These are phyloP conservation scores for Tyrannus savana DNA, from an alignment of 2,113 vertebrate genomes.

Conservation along the genomic window DNA sequence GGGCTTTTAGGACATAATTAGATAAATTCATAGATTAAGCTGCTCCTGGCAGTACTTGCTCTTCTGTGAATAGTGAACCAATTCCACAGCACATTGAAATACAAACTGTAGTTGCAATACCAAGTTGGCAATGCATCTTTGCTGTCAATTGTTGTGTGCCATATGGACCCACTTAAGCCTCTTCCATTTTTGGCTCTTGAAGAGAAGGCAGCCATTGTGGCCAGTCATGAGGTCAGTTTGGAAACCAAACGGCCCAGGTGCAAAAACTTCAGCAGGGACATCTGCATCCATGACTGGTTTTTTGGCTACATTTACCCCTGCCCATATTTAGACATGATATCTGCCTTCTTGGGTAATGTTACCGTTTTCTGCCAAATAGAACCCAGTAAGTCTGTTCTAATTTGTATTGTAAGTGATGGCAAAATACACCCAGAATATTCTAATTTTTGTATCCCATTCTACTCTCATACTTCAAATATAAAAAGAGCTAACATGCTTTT, in stretches of 20 bases:
- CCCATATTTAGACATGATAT: constrained; percentile 36
- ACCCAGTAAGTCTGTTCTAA: background rate
- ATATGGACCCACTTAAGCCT: constrained; percentile 75
- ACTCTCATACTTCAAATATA: background rate
- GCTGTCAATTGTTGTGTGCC: constrained; percentile 65
- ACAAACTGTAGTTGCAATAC: constrained; percentile 62
- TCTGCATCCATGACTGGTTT: constrained; percentile 49
- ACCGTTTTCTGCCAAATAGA: constrained; percentile 3
- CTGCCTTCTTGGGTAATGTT: constrained; percentile 25
- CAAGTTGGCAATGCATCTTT: constrained; percentile 57
- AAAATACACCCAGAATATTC: background rate
- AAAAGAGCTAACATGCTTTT: background rate
- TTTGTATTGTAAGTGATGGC: constrained; percentile 4
- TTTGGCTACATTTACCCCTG: constrained; percentile 8
- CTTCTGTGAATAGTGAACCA: constrained; percentile 68
- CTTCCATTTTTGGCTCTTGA: constrained; percentile 63
- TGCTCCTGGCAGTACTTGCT: constrained; percentile 66
- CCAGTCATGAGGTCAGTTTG: constrained; percentile 70
- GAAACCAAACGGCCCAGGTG: constrained; percentile 65
- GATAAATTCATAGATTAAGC: constrained; percentile 74
- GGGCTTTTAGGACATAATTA: constrained; percentile 72
- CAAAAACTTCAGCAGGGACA: constrained; percentile 68
- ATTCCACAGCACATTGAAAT: constrained; percentile 67
- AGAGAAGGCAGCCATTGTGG: constrained; percentile 61
- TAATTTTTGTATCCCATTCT: background rate